phyloP scores from a whole-genome alignment of 1,140 invertebrate species.

The Sitobion miscanthi region DNA sequence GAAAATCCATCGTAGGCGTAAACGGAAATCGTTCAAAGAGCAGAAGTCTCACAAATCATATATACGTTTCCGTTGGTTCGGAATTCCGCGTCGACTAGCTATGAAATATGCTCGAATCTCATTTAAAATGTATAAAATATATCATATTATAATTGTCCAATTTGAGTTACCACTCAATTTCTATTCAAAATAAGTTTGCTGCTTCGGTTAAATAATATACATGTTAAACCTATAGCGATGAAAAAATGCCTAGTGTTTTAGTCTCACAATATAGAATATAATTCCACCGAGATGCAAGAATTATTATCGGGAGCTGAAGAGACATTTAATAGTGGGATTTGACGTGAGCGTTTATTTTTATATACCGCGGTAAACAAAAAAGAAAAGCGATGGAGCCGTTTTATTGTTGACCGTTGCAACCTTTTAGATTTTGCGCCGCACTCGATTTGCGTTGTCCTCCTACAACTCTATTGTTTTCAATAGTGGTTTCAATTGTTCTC shows the following conservation, averaged over 20 bases:
- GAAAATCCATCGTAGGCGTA: background rate
- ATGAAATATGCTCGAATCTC: background rate
- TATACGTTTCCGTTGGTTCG: background rate
- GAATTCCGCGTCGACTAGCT: background rate
- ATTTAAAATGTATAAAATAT: background rate
- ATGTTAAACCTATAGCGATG: background rate
- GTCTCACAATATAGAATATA: background rate
- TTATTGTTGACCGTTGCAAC: background rate
- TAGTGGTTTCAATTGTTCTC: conserved; percentile 24
- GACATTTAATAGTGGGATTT: background rate
- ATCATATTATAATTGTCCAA: background rate
- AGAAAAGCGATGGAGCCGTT: background rate
- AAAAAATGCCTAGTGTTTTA: background rate
- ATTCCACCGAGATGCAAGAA: background rate
- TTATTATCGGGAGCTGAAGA: background rate
- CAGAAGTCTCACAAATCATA: background rate
- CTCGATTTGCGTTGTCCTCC: background rate
- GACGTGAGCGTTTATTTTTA: background rate
- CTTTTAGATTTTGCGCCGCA: background rate
- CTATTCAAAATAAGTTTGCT: background rate
- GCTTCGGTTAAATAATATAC: background rate
- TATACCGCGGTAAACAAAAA: background rate
- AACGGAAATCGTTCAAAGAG: background rate
- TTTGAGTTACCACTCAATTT: background rate
- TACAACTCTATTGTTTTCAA: background rate